Evolutionary conservation across 2,888 invertebrate genomes (phyloP).

Genomic region (Molorchus minor): DNA sequence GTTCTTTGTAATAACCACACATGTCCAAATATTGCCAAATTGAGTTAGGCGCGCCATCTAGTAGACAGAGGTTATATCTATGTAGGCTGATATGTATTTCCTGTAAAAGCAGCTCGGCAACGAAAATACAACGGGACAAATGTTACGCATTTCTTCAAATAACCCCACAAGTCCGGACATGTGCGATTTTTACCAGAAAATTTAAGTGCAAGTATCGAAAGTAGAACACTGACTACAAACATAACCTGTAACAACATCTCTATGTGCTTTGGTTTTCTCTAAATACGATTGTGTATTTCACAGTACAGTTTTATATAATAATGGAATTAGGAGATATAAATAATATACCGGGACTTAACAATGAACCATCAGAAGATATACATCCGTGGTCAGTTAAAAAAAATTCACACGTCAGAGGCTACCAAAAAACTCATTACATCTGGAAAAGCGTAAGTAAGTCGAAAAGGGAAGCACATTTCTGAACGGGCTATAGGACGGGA

Average conservation of each 20-base stretch:
- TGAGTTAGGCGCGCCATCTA: not conserved
- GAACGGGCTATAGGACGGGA: slow-evolving; percentile 3
- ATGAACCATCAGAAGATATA: slow-evolving; percentile 3
- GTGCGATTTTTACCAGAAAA: not conserved
- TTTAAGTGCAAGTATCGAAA: slow-evolving; percentile 1
- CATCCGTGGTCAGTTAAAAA: slow-evolving; percentile 1
- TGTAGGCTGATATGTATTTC: slow-evolving; percentile 1
- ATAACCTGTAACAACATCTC: not conserved
- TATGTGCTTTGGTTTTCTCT: slow-evolving; percentile 1
- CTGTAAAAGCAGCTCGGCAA: not conserved
- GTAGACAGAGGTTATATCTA: slow-evolving; percentile 1
- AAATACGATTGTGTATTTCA: not conserved
- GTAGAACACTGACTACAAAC: not conserved
- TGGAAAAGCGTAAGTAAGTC: not conserved
- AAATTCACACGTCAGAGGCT: not conserved
- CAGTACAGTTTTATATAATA: slow-evolving; percentile 1
- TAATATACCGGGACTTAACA: not conserved
- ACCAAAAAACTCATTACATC: slow-evolving; percentile 2
- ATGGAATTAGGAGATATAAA: slow-evolving; percentile 1
- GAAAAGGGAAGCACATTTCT: not conserved
- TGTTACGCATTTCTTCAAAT: not conserved
- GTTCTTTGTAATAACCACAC: not conserved
- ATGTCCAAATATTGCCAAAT: not conserved
- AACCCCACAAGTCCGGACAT: slow-evolving; percentile 1
- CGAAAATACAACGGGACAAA: not conserved